Conservation (phyloP, 2,113 vertebrate genomes). For the Eulacestoma nigropectus region DNA sequence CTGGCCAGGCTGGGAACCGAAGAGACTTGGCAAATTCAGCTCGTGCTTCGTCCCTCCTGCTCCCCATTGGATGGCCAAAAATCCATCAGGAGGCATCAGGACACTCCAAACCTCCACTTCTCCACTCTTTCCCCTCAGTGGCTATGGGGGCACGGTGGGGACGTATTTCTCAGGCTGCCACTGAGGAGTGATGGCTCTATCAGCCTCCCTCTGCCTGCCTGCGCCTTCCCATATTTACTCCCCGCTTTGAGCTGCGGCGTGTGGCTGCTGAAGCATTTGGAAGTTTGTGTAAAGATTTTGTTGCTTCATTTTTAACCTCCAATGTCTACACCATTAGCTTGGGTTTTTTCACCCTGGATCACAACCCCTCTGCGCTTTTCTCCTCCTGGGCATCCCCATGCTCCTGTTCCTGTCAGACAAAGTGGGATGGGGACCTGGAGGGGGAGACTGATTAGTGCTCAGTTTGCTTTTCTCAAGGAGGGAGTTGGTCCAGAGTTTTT, state of each 20-base stretch:
- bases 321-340: neutral
- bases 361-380: neutral
- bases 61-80: neutral
- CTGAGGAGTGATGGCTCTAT: neutral
- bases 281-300: conserved; percentile 2
- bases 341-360: neutral
- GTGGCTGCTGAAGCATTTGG: neutral
- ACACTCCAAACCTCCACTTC: neutral
- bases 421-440: neutral
- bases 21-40: neutral
- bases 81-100: neutral
- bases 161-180: neutral
- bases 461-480: neutral
- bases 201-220: neutral
- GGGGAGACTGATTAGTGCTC: neutral
- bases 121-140: accelerated
- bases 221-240: neutral
- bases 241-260: neutral
- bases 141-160: neutral
- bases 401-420: neutral
- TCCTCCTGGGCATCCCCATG: neutral
- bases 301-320: conserved; percentile 51
- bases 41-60: neutral
- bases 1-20: neutral
- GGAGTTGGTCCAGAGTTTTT: neutral